Conservation (phyloP, 2,797 vertebrate genomes). For the Scarus forsteni region DNA sequence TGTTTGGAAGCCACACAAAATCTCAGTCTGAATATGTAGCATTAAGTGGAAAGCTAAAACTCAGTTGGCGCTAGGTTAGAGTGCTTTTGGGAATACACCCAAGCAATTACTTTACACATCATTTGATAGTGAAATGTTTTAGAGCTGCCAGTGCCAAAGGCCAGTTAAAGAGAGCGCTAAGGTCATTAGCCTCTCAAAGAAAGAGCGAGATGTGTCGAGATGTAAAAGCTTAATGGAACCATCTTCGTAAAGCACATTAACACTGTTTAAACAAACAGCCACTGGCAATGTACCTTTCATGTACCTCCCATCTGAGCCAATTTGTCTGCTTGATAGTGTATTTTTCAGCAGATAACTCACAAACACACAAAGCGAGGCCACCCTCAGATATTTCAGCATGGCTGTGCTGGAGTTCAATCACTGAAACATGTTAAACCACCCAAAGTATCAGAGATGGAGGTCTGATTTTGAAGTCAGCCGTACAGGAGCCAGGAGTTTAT, state of each 20-base stretch:
- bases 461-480: slow-evolving; percentile 34
- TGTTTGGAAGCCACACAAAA: slow-evolving; percentile 53
- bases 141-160: slow-evolving; percentile 65
- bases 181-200: slow-evolving; percentile 68
- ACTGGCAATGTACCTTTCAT: slow-evolving; percentile 34
- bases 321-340: slow-evolving; percentile 34
- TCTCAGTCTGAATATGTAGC: slow-evolving; percentile 49
- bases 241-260: slow-evolving; percentile 62
- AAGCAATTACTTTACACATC: slow-evolving; percentile 74
- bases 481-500: slow-evolving; percentile 40
- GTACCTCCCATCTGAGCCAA: slow-evolving; percentile 29
- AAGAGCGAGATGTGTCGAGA: slow-evolving; percentile 58
- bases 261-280: slow-evolving; percentile 66
- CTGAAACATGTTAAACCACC: slow-evolving; percentile 31
- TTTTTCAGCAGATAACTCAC: slow-evolving; percentile 37
- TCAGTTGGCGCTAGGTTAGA: slow-evolving; percentile 51
- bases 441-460: slow-evolving; percentile 39
- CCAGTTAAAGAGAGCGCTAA: slow-evolving; percentile 66
- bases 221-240: slow-evolving; percentile 63
- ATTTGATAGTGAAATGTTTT: slow-evolving; percentile 76
- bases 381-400: slow-evolving; percentile 33
- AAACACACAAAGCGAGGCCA: slow-evolving; percentile 9
- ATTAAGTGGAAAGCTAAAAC: slow-evolving; percentile 63
- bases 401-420: slow-evolving; percentile 41
- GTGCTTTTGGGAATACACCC: slow-evolving; percentile 73